Evolutionary conservation across 1,140 invertebrate genomes (phyloP), one percentile per base, ranked within the genome.

Genomic region (Mactra quadrangularis): DNA sequence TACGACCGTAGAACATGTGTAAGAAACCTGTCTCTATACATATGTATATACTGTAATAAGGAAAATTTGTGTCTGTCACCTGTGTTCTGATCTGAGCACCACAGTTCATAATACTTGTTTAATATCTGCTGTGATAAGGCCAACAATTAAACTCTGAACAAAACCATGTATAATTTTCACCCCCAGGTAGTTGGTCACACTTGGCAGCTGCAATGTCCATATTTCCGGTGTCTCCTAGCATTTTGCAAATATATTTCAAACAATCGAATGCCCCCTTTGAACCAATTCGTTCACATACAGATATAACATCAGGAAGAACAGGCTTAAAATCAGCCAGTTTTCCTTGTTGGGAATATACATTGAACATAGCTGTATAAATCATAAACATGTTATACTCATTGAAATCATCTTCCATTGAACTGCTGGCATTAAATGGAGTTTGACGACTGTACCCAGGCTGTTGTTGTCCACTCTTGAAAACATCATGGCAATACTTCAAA

Each of bases 401-500:
- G 33, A 74, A 59, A 31, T 74, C 71, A 3, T 3, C 33, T 3
- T 2, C 19, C 19, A 31, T 31, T 17, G 29, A n/a, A n/a, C n/a
- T n/a, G n/a, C n/a, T n/a, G n/a, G n/a, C n/a, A n/a, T n/a, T n/a
- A n/a, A n/a, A n/a, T n/a, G n/a, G n/a, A n/a, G n/a, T n/a, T n/a
- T n/a, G n/a, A n/a, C n/a, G n/a, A n/a, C n/a, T n/a, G n/a, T n/a
- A n/a, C n/a, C n/a, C n/a, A n/a, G n/a, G n/a, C n/a, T n/a, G n/a
- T n/a, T n/a, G 29, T 33, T 72, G 27, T 29, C 35, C 70, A 13
- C 19, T n/a, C 22, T 50, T 29, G 22, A 53, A 53, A 7, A 19
- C 31, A n/a, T 31, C 27, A 59, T 70, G 62, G 22, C 77, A 79
- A 70, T 27, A 35, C n/a, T 70, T 41, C 7, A 79, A 38, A 19